Evolutionary conservation across 2,113 vertebrate species (phyloP), one percentile per base, ranked within the genome.

Genomic region (Abramis brama): DNA sequence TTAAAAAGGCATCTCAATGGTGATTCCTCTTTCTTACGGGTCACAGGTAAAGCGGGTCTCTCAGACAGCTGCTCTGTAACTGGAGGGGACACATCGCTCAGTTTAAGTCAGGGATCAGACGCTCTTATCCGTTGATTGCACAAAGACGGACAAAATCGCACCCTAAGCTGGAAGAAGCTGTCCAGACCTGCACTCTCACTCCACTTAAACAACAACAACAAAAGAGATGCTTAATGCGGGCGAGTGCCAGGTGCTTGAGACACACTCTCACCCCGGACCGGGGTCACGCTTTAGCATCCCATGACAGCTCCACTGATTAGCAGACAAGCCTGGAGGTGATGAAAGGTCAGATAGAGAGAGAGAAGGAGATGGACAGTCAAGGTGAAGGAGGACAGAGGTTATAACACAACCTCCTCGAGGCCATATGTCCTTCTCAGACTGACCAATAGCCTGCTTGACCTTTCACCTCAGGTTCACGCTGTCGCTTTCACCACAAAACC

Each of bases 301-400:
- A 15, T 77, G 77, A 84, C 59, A 88, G 75, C 82, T 64, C 70
- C 68, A n/a, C 68, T 82, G 43, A 83, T 83, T 27, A 81, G 47
- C 19, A 47, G 39, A 76, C 27, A 60, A 39, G 60, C 47, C 68
- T 39, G 30, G 59, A 55, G 79, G 84, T 79, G 60, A 36, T 39
- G 25, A 50, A 21, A 27, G 79, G 74, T 83, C 71, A 78, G 4
- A 1, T 15, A 15, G n/a, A 57, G 64, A 43, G 71, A 39, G 27
- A 52, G 45, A 27, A 66, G 79, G 68, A 90, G 92, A 88, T 89
- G 86, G 86, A 60, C 47, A 92, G 91, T 93, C 91, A 92, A 93
- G 93, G 93, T 93, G 71, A 86, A 87, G 91, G 91, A 83, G 71
- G 60, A 89, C 81, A 47, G 82, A 75, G 19, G 82, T 84, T 25